Percentiles rank a stretch among this genome's conserved stretches.
Conservation (phyloP, 1,140 invertebrate species). For the Pseudomyrmex pallidus region DNA sequence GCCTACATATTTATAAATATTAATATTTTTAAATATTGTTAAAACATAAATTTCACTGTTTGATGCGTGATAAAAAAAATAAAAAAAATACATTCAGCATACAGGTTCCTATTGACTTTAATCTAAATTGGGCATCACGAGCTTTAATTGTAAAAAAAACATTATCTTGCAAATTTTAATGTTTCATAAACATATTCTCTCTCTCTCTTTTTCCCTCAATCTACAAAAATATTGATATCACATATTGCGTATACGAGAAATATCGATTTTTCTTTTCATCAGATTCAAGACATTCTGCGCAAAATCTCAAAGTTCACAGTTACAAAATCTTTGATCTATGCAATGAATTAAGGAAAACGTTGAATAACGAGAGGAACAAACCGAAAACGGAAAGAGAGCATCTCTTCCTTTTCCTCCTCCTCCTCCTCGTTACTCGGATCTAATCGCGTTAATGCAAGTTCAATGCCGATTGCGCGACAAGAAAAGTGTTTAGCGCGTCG, state of each 20-base stretch:
- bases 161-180: too few species aligned
- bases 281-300: neutral
- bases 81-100: too few species aligned
- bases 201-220: too few species aligned
- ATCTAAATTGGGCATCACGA: too few species aligned
- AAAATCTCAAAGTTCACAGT: neutral
- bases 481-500: conserved; percentile 37
- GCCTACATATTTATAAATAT: neutral
- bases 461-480: conserved; percentile 51
- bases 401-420: neutral
- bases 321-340: neutral
- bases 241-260: conserved; percentile 10
- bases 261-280: neutral
- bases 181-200: too few species aligned
- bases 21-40: neutral
- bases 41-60: neutral
- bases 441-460: conserved; percentile 70
- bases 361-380: conserved; percentile 50
- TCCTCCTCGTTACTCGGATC: neutral
- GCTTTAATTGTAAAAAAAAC: too few species aligned
- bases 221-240: neutral
- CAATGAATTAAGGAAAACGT: conserved; percentile 31
- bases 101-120: too few species aligned
- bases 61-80: neutral
- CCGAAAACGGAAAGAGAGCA: conserved; percentile 17